Evolutionary conservation across 2,797 vertebrate species (phyloP).

Genomic region (Selene dorsalis): DNA sequence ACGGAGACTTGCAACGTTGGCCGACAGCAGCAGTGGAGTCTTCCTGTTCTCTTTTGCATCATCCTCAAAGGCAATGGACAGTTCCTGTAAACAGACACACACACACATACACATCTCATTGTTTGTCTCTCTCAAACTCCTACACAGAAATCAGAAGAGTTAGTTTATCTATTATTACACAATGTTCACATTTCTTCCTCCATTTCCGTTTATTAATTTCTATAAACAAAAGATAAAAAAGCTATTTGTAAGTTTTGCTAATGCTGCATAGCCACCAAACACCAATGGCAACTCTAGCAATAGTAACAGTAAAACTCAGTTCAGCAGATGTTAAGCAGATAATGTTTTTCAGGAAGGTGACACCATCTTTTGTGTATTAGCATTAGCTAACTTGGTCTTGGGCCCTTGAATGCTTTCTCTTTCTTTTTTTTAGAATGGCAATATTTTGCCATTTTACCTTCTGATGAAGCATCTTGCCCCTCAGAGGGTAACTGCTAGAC

Average conservation of each 20-base stretch:
- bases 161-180: background rate
- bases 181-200: background rate
- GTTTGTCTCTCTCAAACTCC: background rate
- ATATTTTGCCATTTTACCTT: no score
- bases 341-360: background rate
- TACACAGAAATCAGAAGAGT: no score
- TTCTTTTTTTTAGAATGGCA: background rate
- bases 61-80: constrained; percentile 76
- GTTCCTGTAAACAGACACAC: constrained; percentile 72
- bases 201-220: background rate
- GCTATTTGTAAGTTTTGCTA: no score
- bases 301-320: no score
- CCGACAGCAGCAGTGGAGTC: constrained; percentile 80
- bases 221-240: no score
- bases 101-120: background rate
- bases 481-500: no score
- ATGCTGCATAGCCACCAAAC: no score
- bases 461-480: no score
- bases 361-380: background rate
- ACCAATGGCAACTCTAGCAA: no score
- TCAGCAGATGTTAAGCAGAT: no score
- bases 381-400: background rate
- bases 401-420: background rate
- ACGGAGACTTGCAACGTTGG: constrained; percentile 67
- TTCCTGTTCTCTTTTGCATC: constrained; percentile 75